Percentiles rank a stretch among this genome's conserved stretches.
These are phyloP conservation scores for Zingel zingel DNA, from an alignment of 2,113 vertebrate genomes.

Conservation along the genomic window DNA sequence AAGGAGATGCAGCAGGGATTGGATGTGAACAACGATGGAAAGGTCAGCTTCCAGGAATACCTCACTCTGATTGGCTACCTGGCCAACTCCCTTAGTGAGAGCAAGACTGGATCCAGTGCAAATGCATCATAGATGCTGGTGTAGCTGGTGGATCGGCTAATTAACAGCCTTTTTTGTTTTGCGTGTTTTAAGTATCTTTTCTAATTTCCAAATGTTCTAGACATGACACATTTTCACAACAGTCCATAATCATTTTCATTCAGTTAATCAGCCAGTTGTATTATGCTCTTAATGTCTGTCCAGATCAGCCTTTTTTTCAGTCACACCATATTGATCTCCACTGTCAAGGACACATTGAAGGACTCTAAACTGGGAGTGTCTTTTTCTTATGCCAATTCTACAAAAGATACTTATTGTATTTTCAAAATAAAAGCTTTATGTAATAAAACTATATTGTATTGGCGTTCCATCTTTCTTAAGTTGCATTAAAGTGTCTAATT, in stretches of 20 bases:
- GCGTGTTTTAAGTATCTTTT: not conserved
- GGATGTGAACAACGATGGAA: slow-evolving; percentile 80
- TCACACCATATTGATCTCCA: slow-evolving; percentile 25
- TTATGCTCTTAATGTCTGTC: slow-evolving; percentile 32
- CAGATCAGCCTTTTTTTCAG: slow-evolving; percentile 11
- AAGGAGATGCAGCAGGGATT: slow-evolving; percentile 79
- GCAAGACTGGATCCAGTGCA: not conserved
- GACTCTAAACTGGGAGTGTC: slow-evolving; percentile 45
- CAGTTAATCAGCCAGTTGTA: slow-evolving; percentile 5
- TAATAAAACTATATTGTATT: slow-evolving; percentile 25
- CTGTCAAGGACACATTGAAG: slow-evolving; percentile 51
- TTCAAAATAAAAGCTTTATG: slow-evolving; percentile 74
- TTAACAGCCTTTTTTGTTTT: not conserved
- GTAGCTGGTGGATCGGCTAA: slow-evolving; percentile 12
- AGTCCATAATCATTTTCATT: slow-evolving; percentile 21
- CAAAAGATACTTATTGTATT: slow-evolving; percentile 51
- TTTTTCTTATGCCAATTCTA: slow-evolving; percentile 27
- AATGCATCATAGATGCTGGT: slow-evolving; percentile 50
- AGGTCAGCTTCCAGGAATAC: slow-evolving; percentile 83
- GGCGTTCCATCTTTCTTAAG: not conserved
- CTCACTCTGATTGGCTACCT: slow-evolving; percentile 80
- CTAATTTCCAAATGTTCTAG: slow-evolving; percentile 21
- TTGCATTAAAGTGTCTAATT: not conserved
- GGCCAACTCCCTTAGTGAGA: slow-evolving; percentile 74
- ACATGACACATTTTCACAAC: not conserved